Base-by-base conservation (phyloP, 2,888 invertebrate genomes). In the Ommatoiulus sabulosus region DNA sequence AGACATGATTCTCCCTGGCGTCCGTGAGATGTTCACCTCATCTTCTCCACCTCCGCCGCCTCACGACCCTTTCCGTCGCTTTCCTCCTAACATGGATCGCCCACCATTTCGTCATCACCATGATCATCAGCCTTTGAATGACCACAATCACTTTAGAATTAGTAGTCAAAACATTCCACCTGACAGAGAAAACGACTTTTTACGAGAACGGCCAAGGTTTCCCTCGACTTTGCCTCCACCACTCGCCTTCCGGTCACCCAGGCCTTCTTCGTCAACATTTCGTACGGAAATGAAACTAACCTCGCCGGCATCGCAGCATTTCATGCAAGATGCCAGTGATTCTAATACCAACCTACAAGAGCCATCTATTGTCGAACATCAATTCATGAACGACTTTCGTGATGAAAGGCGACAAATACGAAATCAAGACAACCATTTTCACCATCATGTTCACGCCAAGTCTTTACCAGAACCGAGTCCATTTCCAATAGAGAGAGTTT, bases 1-100 rank as follows among this genome's bases (percentile, higher is more conserved):
- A n/a, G 86, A 86, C 46, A 44, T 86, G 44, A 44, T 86, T 10
- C 46, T 86, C 10, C 86, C 86, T 86, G 86, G 86, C 12, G 86
- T 86, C 35, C 44, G 86, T 20, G 46, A 86, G 20, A 86, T 86
- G 20, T 86, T 86, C n/a, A 86, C 20, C 2, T 15, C 84, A 84
- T 10, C 86, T 44, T 44, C 86, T 0, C 86, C 35, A 44, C 44
- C 46, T 10, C 86, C 86, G 17, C 46, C 46, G 43, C 86, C 24
- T 84, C 84, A n/a, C n/a, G n/a, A n/a, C n/a, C n/a, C n/a, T 24
- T 43, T 43, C n/a, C 84, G 35, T 10, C 24, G 84, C 10, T 43
- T 43, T 84, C 84, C 84, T 84, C 84, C 15, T 12, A 52, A 52
- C 12, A 52, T 52, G 12, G 52, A 52, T 17, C 52, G 52, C 17